Conservation (phyloP, 2,888 invertebrate genomes). For the Amiota communis region DNA sequence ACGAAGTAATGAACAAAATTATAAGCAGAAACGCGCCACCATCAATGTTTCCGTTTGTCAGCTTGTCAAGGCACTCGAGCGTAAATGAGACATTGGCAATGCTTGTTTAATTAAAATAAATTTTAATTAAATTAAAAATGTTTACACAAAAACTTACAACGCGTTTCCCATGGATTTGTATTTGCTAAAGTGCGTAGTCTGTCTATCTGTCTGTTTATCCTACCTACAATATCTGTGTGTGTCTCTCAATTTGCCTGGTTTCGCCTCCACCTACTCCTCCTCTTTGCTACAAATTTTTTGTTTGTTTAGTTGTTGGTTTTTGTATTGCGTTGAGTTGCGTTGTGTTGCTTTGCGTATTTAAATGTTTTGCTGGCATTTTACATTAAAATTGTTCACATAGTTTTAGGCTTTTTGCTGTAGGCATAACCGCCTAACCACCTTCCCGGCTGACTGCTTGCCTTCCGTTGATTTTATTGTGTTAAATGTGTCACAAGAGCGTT, state of each 20-base stretch:
- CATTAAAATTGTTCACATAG: slow-evolving; percentile 65
- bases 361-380: slow-evolving; percentile 49
- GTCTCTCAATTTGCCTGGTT: neutral
- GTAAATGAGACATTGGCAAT: slow-evolving; percentile 69
- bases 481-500: slow-evolving; percentile 26
- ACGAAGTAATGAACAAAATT: neutral
- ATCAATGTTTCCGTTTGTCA: slow-evolving; percentile 31
- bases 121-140: slow-evolving; percentile 69
- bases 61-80: slow-evolving; percentile 66
- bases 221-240: neutral
- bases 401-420: slow-evolving; percentile 42
- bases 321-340: neutral
- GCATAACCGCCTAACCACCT: neutral
- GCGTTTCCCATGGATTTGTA: slow-evolving; percentile 6
- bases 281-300: neutral
- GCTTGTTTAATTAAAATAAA: slow-evolving; percentile 70
- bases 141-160: slow-evolving; percentile 40
- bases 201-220: slow-evolving; percentile 5
- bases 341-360: too few species aligned
- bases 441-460: neutral
- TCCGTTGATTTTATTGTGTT: neutral
- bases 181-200: slow-evolving; percentile 8
- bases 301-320: neutral
- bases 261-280: too few species aligned
- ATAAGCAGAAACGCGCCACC: neutral